These are phyloP conservation scores for Ostrea edulis DNA, from an alignment of 1,140 invertebrate genomes.

Conservation along the genomic window DNA sequence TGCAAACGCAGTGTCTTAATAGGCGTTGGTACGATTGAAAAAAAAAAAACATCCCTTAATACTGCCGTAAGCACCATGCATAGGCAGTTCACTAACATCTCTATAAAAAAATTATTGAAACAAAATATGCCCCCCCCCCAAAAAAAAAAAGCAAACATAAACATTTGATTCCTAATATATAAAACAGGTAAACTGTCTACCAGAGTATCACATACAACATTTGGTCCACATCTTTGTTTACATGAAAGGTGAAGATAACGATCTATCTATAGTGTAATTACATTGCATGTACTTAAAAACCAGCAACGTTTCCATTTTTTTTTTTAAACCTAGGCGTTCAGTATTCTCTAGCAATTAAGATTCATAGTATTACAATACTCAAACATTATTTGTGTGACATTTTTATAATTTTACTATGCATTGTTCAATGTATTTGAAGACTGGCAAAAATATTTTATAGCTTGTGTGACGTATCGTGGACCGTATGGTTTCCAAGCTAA, in stretches of 20 bases:
- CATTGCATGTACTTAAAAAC: too few relatives aligned
- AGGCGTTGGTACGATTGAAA: not conserved
- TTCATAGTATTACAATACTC: not conserved
- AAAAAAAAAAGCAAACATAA: too few relatives aligned
- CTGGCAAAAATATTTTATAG: not conserved
- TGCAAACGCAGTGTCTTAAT: not conserved
- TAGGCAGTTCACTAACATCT: too few relatives aligned
- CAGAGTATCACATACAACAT: too few relatives aligned
- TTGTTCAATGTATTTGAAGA: not conserved
- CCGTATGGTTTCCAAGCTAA: not conserved
- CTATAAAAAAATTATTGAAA: too few relatives aligned
- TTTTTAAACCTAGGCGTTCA: not conserved
- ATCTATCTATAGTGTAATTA: too few relatives aligned
- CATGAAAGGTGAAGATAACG: too few relatives aligned
- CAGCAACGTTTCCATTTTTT: not conserved
- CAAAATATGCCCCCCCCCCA: too few relatives aligned
- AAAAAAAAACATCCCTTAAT: not conserved
- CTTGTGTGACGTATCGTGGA: not conserved
- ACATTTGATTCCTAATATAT: too few relatives aligned
- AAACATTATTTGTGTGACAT: not conserved
- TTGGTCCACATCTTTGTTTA: too few relatives aligned
- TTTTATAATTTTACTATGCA: not conserved
- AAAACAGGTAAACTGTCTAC: too few relatives aligned
- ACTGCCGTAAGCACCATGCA: too few relatives aligned
- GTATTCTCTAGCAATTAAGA: not conserved